Conservation (phyloP, 35 echinoderm and acorn worm genomes). For the Acanthaster planci region DNA sequence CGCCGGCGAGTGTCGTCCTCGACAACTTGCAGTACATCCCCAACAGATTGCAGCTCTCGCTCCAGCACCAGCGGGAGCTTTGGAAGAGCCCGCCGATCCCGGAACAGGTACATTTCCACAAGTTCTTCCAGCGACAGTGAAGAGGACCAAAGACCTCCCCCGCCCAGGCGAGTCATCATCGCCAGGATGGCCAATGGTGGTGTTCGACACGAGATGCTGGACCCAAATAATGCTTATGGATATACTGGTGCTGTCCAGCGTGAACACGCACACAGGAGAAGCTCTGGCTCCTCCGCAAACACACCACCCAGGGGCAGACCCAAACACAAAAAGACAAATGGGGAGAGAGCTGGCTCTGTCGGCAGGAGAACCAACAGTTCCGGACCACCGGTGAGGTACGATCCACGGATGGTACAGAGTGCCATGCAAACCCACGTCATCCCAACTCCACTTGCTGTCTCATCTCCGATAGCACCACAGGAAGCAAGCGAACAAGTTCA, state of each 20-base stretch:
- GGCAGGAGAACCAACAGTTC: conserved; percentile 11
- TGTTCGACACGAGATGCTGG: conserved; percentile 2
- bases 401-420: neutral
- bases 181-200: conserved; percentile 36
- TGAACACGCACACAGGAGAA: conserved; percentile 4
- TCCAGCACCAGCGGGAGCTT: conserved; percentile 26
- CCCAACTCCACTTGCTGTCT: neutral
- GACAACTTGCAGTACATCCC: conserved; percentile 37
- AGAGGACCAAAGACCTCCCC: neutral
- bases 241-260: conserved; percentile 1
- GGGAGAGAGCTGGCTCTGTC: neutral
- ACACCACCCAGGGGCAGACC: conserved; percentile 38
- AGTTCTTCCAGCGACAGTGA: conserved; percentile 13
- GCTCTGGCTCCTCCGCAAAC: conserved; percentile 18
- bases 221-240: neutral
- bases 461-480: neutral
- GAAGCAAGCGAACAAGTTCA: neutral
- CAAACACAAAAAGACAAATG: neutral
- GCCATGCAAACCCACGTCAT: neutral
- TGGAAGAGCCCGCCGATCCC: neutral
- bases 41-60: conserved; percentile 32
- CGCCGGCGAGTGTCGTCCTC: conserved; percentile 22
- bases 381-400: neutral
- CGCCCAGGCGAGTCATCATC: neutral
- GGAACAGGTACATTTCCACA: neutral